Evolutionary conservation across 1,140 invertebrate species (phyloP).

Genomic region (Panonychus citri): DNA sequence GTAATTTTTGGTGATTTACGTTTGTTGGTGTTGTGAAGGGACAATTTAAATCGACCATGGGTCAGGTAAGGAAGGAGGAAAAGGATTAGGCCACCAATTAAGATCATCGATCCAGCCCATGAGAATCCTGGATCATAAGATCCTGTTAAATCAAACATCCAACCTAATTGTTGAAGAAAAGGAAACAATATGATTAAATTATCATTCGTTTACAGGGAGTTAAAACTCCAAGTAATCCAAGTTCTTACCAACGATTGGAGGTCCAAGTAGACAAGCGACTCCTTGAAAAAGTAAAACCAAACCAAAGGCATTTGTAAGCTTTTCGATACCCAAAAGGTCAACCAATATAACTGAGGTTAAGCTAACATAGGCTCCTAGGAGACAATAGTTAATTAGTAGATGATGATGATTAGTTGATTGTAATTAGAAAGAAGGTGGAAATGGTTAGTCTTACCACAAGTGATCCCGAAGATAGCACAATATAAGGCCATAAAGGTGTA

Average conservation of each 20-base stretch:
- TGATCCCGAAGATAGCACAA: constrained; percentile 56
- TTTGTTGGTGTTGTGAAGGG: too few species aligned
- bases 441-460: constrained; percentile 30
- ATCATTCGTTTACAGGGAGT: too few species aligned
- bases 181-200: neutral
- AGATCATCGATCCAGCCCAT: constrained; percentile 49
- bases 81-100: constrained; percentile 61
- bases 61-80: constrained; percentile 35
- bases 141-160: constrained; percentile 43
- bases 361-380: constrained; percentile 25
- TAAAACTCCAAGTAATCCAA: neutral
- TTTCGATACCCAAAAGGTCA: constrained; percentile 19
- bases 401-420: neutral
- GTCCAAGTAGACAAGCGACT: constrained; percentile 23
- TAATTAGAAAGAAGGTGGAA: neutral
- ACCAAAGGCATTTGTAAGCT: constrained; percentile 26
- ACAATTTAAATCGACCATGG: too few species aligned
- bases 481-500: constrained; percentile 48
- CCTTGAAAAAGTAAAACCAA: constrained; percentile 26
- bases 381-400: neutral
- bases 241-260: constrained; percentile 21
- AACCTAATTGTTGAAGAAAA: too few species aligned
- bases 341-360: constrained; percentile 24
- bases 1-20: too few species aligned
- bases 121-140: constrained; percentile 61